Conservation (phyloP, 35 echinoderm and acorn worm species). For the Eucidaris tribuloides region DNA sequence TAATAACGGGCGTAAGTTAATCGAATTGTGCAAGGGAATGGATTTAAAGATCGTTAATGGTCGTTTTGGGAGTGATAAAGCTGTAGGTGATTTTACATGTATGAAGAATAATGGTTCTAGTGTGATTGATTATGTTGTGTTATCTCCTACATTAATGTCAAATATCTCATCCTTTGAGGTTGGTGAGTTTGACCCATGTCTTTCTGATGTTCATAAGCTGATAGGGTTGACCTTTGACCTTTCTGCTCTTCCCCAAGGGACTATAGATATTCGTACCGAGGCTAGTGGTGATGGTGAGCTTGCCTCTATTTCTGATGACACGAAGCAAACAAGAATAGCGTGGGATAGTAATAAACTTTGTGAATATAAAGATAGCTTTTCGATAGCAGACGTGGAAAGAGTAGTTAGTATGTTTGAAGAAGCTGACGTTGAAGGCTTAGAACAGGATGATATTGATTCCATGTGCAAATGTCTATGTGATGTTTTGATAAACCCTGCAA, state of each 20-base stretch:
- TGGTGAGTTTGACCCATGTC: no score
- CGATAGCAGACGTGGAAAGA: background rate
- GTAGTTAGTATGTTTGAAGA: background rate
- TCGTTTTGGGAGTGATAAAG: background rate
- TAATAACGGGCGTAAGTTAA: background rate
- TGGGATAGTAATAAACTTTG: background rate
- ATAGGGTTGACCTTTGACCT: no score
- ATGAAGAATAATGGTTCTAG: background rate
- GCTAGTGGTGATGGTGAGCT: no score
- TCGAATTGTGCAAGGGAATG: background rate
- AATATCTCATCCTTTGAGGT: no score
- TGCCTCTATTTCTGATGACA: no score
- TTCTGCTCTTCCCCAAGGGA: no score
- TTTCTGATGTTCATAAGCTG: no score
- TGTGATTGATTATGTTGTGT: background rate
- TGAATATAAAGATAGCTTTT: background rate
- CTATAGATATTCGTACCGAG: no score
- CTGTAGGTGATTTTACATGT: background rate
- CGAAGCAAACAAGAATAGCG: no score
- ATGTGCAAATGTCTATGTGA: background rate
- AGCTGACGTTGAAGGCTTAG: background rate
- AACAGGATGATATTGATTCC: background rate
- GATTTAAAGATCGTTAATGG: background rate
- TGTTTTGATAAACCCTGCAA: background rate
- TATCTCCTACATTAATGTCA: no score